Percentiles rank a stretch among this genome's conserved stretches.
These are phyloP conservation scores for Phalacrocorax aristotelis DNA, from an alignment of 2,113 vertebrate species.

Conservation along the genomic window DNA sequence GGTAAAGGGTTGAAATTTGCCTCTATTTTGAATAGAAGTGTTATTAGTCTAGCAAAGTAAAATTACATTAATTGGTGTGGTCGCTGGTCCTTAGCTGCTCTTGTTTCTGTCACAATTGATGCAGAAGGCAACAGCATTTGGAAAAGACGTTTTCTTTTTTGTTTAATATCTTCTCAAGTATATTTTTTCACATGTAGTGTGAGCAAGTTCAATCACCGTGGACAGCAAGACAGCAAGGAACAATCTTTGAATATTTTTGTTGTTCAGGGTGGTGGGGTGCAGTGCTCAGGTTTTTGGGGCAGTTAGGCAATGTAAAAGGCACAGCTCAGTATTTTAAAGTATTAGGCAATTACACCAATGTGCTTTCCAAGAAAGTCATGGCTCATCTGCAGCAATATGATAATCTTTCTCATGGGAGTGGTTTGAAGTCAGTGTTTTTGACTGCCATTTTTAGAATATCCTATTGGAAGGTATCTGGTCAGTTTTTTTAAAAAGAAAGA, in stretches of 20 bases:
- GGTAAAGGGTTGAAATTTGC: slow-evolving; percentile 69
- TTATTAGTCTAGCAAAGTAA: not conserved
- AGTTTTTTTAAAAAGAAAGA: not conserved
- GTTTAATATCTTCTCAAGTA: not conserved
- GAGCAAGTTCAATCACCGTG: accelerated
- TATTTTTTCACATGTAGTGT: not conserved
- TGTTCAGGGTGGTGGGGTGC: not conserved
- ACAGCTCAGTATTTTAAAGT: not conserved
- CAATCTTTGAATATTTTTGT: not conserved
- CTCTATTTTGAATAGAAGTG: not conserved
- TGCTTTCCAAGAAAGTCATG: not conserved
- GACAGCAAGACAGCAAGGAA: not conserved
- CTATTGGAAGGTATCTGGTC: not conserved
- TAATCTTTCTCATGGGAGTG: not conserved
- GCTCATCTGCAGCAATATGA: not conserved
- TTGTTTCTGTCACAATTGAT: not conserved
- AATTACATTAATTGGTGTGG: accelerated
- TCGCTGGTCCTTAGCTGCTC: not conserved
- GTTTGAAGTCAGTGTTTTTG: not conserved
- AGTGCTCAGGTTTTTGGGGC: not conserved
- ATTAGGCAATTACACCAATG: not conserved
- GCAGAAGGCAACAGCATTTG: not conserved
- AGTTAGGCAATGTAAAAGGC: not conserved
- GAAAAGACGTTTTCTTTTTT: not conserved
- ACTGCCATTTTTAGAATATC: not conserved